Percentiles rank a stretch among this genome's conserved stretches.
phyloP scores from a whole-genome alignment of 2,888 invertebrate species.

The Erannis defoliaria region DNA sequence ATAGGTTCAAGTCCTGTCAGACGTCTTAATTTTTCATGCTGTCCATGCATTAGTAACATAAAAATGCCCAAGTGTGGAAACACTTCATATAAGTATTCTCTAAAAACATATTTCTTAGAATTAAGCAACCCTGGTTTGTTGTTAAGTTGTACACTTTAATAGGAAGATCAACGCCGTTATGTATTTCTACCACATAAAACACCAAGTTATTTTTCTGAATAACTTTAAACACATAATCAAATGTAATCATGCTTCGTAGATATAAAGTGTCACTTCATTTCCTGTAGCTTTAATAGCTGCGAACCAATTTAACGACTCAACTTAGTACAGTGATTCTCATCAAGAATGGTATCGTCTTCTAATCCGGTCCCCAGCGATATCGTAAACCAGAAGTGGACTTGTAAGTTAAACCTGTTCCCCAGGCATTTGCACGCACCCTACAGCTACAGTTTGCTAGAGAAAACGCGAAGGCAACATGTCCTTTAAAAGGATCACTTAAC shows the following conservation, averaged over 20 bases:
- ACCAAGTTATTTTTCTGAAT: too few species aligned
- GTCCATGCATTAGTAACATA: too few species aligned
- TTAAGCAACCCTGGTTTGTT: too few species aligned
- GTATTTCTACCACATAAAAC: too few species aligned
- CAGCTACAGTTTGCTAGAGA: conserved; percentile 66
- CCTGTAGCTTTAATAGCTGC: conserved; percentile 70
- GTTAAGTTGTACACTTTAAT: too few species aligned
- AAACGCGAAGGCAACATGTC: conserved; percentile 66
- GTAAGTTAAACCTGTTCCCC: conserved; percentile 78
- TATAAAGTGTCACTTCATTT: conserved; percentile 47
- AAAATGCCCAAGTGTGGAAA: too few species aligned
- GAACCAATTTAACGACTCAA: conserved; percentile 74
- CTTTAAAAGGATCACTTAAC: conserved; percentile 58
- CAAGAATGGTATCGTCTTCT: conserved; percentile 80
- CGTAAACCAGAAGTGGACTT: conserved; percentile 82
- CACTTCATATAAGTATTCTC: too few species aligned
- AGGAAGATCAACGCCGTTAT: too few species aligned
- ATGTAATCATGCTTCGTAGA: neutral
- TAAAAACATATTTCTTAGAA: too few species aligned
- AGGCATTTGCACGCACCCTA: conserved; percentile 75
- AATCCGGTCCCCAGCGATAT: conserved; percentile 82
- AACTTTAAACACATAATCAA: too few species aligned
- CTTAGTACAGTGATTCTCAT: conserved; percentile 78
- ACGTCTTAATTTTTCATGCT: too few species aligned
- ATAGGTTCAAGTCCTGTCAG: too few species aligned